A percentile compares a stretch with the other conserved stretches of the same genome.
Conservation (phyloP, 2,113 vertebrate species). For the Synodontis membranacea region DNA sequence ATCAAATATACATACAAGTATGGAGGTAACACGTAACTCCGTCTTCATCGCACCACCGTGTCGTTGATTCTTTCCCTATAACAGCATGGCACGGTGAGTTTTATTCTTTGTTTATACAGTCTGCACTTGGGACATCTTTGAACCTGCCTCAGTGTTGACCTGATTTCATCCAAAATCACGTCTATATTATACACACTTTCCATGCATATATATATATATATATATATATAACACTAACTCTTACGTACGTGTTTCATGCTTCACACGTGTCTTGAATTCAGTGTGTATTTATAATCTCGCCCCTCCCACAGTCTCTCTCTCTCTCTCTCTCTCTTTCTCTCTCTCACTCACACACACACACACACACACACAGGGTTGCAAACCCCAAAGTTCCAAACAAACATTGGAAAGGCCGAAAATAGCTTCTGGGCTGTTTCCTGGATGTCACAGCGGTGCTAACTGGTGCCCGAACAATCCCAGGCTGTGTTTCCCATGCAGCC, state of each 20-base stretch:
- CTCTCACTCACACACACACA: slow-evolving; percentile 16
- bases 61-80: background rate
- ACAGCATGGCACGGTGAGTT: background rate
- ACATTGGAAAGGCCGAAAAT: slow-evolving; percentile 67
- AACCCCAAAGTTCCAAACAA: slow-evolving; percentile 62
- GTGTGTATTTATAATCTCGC: background rate
- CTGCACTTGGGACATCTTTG: too few species aligned
- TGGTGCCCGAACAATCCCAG: slow-evolving; percentile 58
- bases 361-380: slow-evolving; percentile 17
- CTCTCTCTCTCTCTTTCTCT: slow-evolving; percentile 43
- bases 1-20: background rate
- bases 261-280: background rate
- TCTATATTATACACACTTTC: background rate
- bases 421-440: slow-evolving; percentile 65
- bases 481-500: slow-evolving; percentile 61
- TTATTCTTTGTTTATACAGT: background rate
- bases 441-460: slow-evolving; percentile 61
- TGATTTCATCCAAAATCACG: background rate
- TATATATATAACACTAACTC: background rate
- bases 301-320: background rate
- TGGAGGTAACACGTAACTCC: background rate
- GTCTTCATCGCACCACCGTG: background rate
- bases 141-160: background rate
- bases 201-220: too few species aligned
- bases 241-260: slow-evolving; percentile 4